Evolutionary conservation across 2,888 invertebrate species (phyloP).

Genomic region (Chaitophorus viminalis): DNA sequence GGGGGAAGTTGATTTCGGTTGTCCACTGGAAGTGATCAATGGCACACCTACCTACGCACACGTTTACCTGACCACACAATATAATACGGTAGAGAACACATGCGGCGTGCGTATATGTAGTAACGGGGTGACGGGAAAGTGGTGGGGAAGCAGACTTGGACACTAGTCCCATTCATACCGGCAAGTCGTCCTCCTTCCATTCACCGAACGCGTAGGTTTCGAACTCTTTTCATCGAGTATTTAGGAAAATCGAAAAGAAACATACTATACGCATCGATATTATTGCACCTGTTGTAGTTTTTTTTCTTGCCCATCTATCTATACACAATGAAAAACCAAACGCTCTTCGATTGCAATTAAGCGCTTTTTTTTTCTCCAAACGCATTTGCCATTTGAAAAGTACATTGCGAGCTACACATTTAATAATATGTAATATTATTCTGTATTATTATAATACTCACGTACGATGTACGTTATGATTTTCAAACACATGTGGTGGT

Average conservation of each 20-base stretch:
- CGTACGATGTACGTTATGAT: too few relatives aligned
- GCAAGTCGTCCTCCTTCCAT: conserved; percentile 37
- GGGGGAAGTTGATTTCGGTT: conserved; percentile 45
- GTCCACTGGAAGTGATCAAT: conserved; percentile 38
- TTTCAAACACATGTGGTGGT: too few relatives aligned
- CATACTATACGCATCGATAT: neutral
- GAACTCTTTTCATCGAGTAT: neutral
- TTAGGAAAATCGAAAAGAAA: neutral
- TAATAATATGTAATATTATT: too few relatives aligned
- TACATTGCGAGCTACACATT: too few relatives aligned
- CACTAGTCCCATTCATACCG: conserved; percentile 41
- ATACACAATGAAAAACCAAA: neutral
- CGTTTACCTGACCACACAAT: neutral
- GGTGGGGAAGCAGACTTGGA: neutral
- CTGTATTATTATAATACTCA: too few relatives aligned
- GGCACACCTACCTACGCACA: conserved; percentile 42
- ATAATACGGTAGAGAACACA: neutral
- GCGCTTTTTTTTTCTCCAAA: neutral
- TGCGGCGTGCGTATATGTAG: neutral
- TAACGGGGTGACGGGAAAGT: neutral
- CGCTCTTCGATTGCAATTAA: neutral
- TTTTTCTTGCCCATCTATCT: neutral
- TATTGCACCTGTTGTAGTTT: neutral
- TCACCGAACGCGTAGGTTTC: conserved; percentile 44
- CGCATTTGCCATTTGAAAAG: neutral